Conservation (phyloP, 2,113 vertebrate genomes). For the Phocoena phocoena region DNA sequence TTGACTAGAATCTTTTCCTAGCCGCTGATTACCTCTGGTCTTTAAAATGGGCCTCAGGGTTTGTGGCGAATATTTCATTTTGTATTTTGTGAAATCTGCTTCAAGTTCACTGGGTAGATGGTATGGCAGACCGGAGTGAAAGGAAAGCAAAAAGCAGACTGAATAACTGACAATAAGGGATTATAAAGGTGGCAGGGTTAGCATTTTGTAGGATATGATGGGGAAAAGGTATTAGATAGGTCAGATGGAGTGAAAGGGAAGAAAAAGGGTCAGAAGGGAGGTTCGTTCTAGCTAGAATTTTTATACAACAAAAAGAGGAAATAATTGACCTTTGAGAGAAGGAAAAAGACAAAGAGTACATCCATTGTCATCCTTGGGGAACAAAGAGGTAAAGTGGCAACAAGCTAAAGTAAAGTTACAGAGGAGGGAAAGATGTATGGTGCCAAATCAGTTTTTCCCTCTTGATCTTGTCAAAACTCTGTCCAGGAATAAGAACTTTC, state of each 20-base stretch:
- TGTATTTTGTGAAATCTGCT: conserved; percentile 16
- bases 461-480: background rate
- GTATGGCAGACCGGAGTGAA: background rate
- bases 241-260: background rate
- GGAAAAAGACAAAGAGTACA: background rate
- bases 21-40: background rate
- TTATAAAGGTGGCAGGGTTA: background rate
- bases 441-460: background rate
- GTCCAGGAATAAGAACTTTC: background rate
- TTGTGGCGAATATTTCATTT: background rate
- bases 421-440: background rate
- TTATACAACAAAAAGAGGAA: conserved; percentile 14
- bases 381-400: background rate
- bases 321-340: background rate
- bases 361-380: background rate
- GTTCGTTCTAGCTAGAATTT: background rate
- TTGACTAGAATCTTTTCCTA: background rate
- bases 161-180: background rate
- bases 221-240: background rate
- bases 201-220: background rate
- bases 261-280: background rate
- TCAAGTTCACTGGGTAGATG: background rate
- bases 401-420: background rate
- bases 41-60: background rate
- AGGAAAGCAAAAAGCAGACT: background rate